Conservation (phyloP, 2,797 vertebrate genomes). For the Crypturellus tataupa region DNA sequence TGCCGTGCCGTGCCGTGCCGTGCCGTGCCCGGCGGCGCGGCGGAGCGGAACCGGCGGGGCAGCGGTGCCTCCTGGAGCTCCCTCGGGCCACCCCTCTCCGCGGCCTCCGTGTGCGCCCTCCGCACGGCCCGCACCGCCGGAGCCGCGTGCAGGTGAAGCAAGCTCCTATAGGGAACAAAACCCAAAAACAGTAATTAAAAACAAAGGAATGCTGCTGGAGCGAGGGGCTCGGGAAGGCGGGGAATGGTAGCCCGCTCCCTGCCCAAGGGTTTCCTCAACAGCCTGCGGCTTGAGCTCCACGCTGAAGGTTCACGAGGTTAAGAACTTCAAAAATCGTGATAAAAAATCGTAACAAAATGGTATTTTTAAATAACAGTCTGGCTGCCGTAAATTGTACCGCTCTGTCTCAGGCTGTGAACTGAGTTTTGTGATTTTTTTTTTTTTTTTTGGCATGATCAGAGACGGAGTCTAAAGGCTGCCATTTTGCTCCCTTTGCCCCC, state of each 20-base stretch:
- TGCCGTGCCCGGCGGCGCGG: no score
- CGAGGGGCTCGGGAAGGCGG: accelerated
- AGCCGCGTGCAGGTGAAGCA: no score
- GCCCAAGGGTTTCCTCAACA: no score
- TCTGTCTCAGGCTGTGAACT: neutral
- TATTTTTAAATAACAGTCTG: neutral
- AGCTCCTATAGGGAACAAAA: no score
- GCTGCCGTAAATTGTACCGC: neutral
- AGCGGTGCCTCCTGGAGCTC: no score
- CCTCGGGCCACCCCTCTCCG: no score
- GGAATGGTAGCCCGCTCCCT: neutral
- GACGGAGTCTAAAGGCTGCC: accelerated
- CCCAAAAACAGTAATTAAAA: no score
- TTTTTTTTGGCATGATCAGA: neutral
- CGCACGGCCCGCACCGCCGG: no score
- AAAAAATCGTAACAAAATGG: neutral
- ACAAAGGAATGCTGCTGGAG: neutral
- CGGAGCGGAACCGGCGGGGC: no score
- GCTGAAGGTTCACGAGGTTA: neutral
- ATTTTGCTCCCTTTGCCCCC: neutral
- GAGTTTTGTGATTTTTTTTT: neutral
- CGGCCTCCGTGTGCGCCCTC: no score
- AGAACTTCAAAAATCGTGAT: neutral
- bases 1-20: no score
- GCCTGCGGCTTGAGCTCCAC: neutral